A percentile compares a stretch with the other conserved stretches of the same genome.
phyloP scores from a whole-genome alignment of 2,113 vertebrate genomes.

The Geococcyx californianus region DNA sequence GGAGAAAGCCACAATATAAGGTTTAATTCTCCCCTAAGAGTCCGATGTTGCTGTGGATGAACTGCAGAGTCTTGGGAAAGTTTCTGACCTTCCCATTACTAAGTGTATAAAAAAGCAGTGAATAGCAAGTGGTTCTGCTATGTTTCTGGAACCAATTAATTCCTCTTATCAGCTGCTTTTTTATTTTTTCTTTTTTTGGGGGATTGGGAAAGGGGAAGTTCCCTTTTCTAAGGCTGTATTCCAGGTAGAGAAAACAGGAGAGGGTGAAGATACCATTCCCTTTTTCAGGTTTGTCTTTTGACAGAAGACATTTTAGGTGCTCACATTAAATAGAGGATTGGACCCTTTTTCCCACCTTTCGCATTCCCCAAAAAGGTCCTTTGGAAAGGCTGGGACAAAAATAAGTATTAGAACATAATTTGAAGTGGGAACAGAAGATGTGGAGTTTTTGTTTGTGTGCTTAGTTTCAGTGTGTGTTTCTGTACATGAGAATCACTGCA shows the following conservation, averaged over 20 bases:
- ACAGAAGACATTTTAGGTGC: background rate
- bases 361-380: background rate
- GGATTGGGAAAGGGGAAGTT: background rate
- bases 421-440: background rate
- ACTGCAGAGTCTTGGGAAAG: conserved; percentile 27
- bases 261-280: background rate
- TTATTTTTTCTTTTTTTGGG: background rate
- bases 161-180: background rate
- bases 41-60: conserved; percentile 7
- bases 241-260: background rate
- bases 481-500: background rate
- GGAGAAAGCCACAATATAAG: conserved; percentile 33
- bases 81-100: conserved; percentile 22
- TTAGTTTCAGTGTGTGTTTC: background rate
- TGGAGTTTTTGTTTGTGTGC: background rate
- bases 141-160: background rate
- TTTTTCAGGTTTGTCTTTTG: background rate
- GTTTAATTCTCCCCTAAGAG: conserved; percentile 38
- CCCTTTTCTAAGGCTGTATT: background rate
- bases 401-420: background rate
- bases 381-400: background rate
- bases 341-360: background rate
- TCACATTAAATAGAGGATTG: background rate
- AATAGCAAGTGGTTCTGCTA: background rate
- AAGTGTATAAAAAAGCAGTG: background rate